Base-by-base conservation (phyloP, 1,140 invertebrate species). In the Drosophila pallidifrons region DNA sequence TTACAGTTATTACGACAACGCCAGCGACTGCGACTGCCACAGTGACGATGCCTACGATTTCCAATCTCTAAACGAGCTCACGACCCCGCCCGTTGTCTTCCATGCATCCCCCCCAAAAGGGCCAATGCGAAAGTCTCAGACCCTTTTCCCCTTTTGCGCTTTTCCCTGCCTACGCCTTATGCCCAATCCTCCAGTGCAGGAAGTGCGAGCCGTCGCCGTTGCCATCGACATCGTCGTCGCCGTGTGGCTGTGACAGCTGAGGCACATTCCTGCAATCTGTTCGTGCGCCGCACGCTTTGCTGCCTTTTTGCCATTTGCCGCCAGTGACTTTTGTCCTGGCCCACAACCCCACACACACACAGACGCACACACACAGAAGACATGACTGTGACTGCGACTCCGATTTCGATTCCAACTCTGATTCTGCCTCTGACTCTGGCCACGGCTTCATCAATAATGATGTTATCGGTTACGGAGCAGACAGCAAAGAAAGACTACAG, bases 1-100 rank as follows among this genome's bases (percentile, higher is more conserved):
- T 91, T 91, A 88, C 88, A 88, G 83, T 91, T 91, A 91, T 91
- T 91, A 91, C 88, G 68, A 73, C 82, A 74, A 81, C 82, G 82
- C 77, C 76, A 73, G 68, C 76, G 79, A 70, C 35, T 15, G 35
- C 86, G 68, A 68, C 30, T 41, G 28, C 86, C 68, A 76, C 77
- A 43, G 57, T 72, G 69, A 82, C 80, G 79, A 75, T 82, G 82
- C 87, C 82, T 87, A 71, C 82, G 89, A 91, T 91, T 91, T 91
- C 60, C 83, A 88, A 88, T 88, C 83, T 88, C 77, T 88, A 87
- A 87, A 87, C 83, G 83, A 88, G 85, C 64, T 66, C 69, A 32
- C 71, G 55, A 58, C 77, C 57, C 61, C 61, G 16, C 32, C 59
- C 52, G 13, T 38, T 45, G 32, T 20, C 20, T 25, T 6, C 65